Percentiles rank a stretch among this genome's conserved stretches.
Conservation (phyloP, 2,113 vertebrate genomes). For the Lepus americanus region DNA sequence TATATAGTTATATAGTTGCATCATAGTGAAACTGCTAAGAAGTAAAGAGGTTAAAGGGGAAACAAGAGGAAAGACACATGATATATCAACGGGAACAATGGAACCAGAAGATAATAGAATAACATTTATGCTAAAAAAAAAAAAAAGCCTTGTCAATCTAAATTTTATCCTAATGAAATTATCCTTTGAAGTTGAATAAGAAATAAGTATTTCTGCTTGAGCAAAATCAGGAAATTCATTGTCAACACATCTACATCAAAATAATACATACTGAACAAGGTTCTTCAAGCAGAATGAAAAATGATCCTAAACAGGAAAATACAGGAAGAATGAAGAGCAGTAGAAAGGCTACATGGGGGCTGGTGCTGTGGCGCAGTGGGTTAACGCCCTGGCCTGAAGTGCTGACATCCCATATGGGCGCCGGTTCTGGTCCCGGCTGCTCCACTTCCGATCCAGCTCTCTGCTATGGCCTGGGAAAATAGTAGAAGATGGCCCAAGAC, state of each 20-base stretch:
- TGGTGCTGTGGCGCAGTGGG: no score
- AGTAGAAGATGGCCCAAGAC: no score
- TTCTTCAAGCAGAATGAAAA: conserved; percentile 30
- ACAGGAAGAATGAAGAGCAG: background rate
- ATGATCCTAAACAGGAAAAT: background rate
- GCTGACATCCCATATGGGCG: no score
- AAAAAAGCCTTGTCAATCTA: background rate
- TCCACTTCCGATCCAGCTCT: no score
- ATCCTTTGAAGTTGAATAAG: background rate
- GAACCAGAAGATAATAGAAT: background rate
- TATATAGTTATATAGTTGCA: no score
- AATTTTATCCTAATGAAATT: background rate
- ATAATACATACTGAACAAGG: background rate
- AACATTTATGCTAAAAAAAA: background rate
- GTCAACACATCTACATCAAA: background rate
- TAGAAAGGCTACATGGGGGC: background rate
- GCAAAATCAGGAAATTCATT: background rate
- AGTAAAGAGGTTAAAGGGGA: background rate
- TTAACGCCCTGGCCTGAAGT: no score
- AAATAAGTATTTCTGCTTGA: background rate
- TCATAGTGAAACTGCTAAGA: background rate
- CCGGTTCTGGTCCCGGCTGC: no score
- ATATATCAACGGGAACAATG: background rate
- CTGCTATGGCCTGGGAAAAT: no score
- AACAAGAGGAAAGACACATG: background rate